Evolutionary conservation across 2,113 vertebrate genomes (phyloP), one percentile per base, ranked within the genome.

Genomic region (Ochotona princeps): DNA sequence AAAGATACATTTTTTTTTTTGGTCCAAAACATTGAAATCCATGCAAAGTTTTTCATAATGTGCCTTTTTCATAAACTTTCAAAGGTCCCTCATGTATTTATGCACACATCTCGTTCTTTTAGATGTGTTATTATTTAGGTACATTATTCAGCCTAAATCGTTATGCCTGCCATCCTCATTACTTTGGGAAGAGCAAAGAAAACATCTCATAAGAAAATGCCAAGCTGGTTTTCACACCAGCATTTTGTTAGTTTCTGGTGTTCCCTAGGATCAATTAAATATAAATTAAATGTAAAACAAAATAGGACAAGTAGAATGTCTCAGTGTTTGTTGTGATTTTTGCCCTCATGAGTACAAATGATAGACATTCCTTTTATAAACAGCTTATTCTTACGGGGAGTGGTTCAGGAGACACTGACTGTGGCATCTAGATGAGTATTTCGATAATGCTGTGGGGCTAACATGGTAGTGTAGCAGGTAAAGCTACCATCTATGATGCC

Each of bases 361-460:
- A 87, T 21, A 94, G 82, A 88, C 51, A 57, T 92, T 49, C 8
- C 20, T 81, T 38, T 78, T 92, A 20, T 74, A 73, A 94, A 82
- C 69, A 14, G 35, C 28, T 3, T 85, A 60, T 26, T 95, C 3
- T 54, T 70, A 60, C 14, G 26, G 4, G 75, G 75, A 83, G 12
- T 35, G 30, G 30, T 83, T 18, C 18, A 11, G n/a, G 78, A 81
- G 28, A 7, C 15, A 28, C 83, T 8, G 80, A 72, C 30, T 73
- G 72, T 1, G 67, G 13, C 2, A 18, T 75, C 51, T n/a, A 35
- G 47, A 70, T 87, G 25, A 87, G 57, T 67, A 84, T 66, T 94
- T 78, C 74, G 25, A 84, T 80, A 83, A 82, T 81, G 35, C 38
- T 44, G 38, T 44, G 38, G 38, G 38, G 38, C 38, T 44, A 6